Evolutionary conservation across 1,140 invertebrate species (phyloP).

Genomic region (Dendroctonus ponderosae): DNA sequence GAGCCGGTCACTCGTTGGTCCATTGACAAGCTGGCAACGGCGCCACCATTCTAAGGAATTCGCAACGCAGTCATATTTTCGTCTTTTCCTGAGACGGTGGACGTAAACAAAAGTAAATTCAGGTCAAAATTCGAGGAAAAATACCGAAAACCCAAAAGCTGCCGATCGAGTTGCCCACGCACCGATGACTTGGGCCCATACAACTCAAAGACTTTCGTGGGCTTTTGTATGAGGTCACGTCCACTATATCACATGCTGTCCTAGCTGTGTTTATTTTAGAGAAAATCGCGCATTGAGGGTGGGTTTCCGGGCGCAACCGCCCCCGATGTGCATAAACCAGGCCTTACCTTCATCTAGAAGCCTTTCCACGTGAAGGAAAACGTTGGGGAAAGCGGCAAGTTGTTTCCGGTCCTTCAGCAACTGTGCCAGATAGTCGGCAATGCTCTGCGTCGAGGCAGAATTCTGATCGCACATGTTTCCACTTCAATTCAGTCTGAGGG

Average conservation of each 20-base stretch:
- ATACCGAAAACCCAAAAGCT: constrained; percentile 2
- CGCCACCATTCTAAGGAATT: constrained; percentile 18
- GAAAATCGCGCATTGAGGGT: constrained; percentile 7
- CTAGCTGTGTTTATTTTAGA: constrained; percentile 28
- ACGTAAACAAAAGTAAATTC: constrained; percentile 28
- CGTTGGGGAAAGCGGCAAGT: constrained; percentile 97
- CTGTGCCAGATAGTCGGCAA: constrained; percentile 99
- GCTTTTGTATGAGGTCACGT: constrained; percentile 23
- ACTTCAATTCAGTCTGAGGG: constrained; percentile 2
- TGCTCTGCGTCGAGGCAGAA: constrained; percentile 85
- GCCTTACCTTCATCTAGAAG: constrained; percentile 97
- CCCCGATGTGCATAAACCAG: constrained; percentile 7
- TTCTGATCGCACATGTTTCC: constrained; percentile 59
- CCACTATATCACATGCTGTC: constrained; percentile 39
- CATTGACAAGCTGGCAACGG: constrained; percentile 7
- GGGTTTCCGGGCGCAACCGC: neutral
- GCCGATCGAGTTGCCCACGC: neutral
- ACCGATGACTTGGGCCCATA: neutral
- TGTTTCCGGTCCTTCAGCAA: constrained; percentile 99
- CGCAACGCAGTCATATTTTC: constrained; percentile 27
- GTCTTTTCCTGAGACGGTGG: constrained; percentile 8
- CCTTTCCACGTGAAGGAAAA: constrained; percentile 98
- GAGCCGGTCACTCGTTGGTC: no score
- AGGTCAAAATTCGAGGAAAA: constrained; percentile 19
- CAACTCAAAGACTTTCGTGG: neutral